phyloP scores from a whole-genome alignment of 35 echinoderm and acorn worm species.

The Apostichopus californicus region DNA sequence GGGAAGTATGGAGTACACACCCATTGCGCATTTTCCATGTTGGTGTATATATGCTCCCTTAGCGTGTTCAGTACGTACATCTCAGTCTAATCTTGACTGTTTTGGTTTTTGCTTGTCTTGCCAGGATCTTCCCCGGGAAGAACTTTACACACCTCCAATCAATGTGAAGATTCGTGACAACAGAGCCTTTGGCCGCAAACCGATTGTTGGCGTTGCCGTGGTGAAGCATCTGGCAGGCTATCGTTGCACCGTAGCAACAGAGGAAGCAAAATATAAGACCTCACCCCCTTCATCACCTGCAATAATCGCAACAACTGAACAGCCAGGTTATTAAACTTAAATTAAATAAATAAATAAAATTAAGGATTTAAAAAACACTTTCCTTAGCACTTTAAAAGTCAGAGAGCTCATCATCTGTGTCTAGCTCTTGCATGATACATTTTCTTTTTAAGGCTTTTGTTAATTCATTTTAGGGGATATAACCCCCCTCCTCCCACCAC shows the following conservation, averaged over 20 bases:
- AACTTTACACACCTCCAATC: slow-evolving; percentile 98
- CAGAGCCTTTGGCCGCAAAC: slow-evolving; percentile 94
- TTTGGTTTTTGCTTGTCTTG: neutral
- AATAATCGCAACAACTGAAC: neutral
- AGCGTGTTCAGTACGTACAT: too few species aligned
- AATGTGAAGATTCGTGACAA: slow-evolving; percentile 96
- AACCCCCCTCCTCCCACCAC: neutral
- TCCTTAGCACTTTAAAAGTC: too few species aligned
- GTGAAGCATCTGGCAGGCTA: slow-evolving; percentile 78
- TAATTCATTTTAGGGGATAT: too few species aligned
- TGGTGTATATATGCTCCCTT: too few species aligned
- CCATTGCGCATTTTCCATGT: too few species aligned
- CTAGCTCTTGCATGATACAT: too few species aligned
- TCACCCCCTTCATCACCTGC: neutral
- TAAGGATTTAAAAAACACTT: too few species aligned
- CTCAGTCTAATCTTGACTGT: too few species aligned
- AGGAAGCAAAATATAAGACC: neutral
- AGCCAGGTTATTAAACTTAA: neutral
- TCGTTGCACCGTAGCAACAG: slow-evolving; percentile 37
- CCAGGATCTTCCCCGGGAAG: slow-evolving; percentile 95
- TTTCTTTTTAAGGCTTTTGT: too few species aligned
- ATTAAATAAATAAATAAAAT: too few species aligned
- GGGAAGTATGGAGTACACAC: too few species aligned
- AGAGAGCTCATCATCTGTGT: too few species aligned
- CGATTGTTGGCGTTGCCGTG: slow-evolving; percentile 75